phyloP scores from a whole-genome alignment of 1,140 invertebrate genomes.

The Conus ventricosus region DNA sequence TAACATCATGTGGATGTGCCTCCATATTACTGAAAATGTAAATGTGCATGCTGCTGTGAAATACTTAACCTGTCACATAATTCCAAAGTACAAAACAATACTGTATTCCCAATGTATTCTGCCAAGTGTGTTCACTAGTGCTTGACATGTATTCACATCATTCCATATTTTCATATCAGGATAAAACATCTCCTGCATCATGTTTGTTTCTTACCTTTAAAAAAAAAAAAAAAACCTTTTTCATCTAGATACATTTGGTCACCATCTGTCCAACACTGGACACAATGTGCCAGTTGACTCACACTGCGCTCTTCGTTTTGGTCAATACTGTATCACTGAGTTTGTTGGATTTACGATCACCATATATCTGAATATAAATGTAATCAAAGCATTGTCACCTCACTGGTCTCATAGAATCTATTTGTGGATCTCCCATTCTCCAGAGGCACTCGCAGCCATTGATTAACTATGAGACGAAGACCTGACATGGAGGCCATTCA shows the following conservation, averaged over 20 bases:
- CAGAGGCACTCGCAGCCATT: background rate
- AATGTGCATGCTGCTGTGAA: no score
- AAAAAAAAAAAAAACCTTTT: no score
- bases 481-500: background rate
- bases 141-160: background rate
- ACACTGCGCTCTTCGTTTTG: background rate
- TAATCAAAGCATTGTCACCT: background rate
- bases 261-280: no score
- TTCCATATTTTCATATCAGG: background rate
- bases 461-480: background rate
- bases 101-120: no score
- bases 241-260: no score
- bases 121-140: background rate
- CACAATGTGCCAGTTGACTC: background rate
- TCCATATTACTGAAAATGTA: no score
- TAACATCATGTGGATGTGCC: no score
- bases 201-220: background rate
- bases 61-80: no score
- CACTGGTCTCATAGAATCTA: no score
- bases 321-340: background rate
- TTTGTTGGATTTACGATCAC: background rate
- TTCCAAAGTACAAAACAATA: no score
- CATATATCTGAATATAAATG: background rate
- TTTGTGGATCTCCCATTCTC: no score
- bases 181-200: no score